Base-by-base conservation (phyloP, 2,888 invertebrate genomes). In the Campopleginae sp. region DNA sequence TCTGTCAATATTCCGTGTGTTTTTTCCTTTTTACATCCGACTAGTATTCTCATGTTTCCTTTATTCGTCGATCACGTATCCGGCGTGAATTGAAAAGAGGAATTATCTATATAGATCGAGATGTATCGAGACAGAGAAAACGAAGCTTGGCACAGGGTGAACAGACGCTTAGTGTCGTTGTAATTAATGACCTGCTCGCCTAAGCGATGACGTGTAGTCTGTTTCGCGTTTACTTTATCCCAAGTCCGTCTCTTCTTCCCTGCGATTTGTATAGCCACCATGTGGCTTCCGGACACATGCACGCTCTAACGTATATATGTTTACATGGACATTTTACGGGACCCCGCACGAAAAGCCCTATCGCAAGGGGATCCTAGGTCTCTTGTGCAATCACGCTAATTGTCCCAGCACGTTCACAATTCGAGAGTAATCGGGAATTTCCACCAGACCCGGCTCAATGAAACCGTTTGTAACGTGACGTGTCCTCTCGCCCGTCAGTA, bases 301-400 rank as follows among this genome's bases (percentile, higher is more conserved):
- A 27, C 58, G 48, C 8, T 31, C 44, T 42, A 66, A 66, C 63
- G 23, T 46, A 23, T 44, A 31, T 63, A 48, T 63, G 66, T 31
- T 42, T 71, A 33, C 27, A 51, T 33, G n/a, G 31, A 44, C 42
- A 44, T 66, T 66, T 42, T 33, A 66, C 42, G 72, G 46, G 33
- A 65, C n/a, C 17, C 48, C 14, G 76, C 77, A 65, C 77, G 70
- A 61, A 82, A 77, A 78, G 77, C 51, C 61, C 76, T 68, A 75
- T 27, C 58, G 65, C 68, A 23, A 61, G 77, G 61, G 80, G 66
- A 82, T 86, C 70, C 70, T 61, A 54, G 51, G 31, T 63, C 75
- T 31, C 70, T 77, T 80, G 80, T 80, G 83, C 80, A 86, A 87
- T 88, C 82, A 84, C 82, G 81, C 82, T 88, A 87, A 88, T 88